Evolutionary conservation across 2,113 vertebrate species (phyloP).

Genomic region (Patagioenas fasciata): DNA sequence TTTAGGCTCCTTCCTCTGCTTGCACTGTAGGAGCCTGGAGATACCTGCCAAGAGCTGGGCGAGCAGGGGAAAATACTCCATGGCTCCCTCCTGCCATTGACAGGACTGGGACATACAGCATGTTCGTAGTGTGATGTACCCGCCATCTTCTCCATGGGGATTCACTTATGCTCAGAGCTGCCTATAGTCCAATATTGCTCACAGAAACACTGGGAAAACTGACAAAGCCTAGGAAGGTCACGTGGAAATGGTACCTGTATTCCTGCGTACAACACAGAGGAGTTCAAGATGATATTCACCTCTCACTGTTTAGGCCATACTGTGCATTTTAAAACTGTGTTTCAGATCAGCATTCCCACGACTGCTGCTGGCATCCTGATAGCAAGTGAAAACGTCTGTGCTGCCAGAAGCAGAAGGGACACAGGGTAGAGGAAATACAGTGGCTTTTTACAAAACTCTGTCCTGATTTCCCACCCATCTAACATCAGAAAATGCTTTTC

Average conservation of each 20-base stretch:
- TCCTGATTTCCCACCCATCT: not conserved
- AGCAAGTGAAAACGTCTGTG: not conserved
- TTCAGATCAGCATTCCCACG: not conserved
- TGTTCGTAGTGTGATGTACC: not conserved
- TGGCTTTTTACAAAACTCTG: not conserved
- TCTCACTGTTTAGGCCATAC: not conserved
- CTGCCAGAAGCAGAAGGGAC: not conserved
- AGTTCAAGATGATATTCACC: not conserved
- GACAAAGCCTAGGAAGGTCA: not conserved
- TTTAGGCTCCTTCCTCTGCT: not conserved
- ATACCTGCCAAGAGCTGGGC: not conserved
- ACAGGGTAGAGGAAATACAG: not conserved
- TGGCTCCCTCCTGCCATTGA: not conserved
- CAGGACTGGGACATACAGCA: not conserved
- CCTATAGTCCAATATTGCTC: accelerated
- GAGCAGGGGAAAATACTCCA: not conserved
- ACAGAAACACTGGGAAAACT: not conserved
- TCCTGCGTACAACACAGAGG: not conserved
- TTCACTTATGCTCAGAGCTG: not conserved
- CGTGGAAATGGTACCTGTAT: not conserved
- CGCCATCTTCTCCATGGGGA: not conserved
- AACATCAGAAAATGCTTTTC: not conserved
- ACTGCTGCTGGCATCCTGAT: not conserved
- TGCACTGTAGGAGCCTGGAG: not conserved
- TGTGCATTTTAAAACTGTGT: not conserved